These are phyloP conservation scores for Erythrolamprus reginae DNA, from an alignment of 2,113 vertebrate genomes.

Conservation along the genomic window DNA sequence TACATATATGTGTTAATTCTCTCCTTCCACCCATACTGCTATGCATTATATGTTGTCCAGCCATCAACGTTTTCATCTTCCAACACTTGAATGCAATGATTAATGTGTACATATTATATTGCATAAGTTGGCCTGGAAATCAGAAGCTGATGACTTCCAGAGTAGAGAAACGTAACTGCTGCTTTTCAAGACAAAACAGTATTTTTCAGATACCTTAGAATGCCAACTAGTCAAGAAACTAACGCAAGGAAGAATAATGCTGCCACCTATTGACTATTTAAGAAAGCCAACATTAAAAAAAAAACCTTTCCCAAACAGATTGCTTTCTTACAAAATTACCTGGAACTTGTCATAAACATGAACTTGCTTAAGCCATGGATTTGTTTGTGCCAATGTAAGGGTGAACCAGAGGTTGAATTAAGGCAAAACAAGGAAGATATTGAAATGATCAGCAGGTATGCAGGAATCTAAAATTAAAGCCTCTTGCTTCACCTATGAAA, in stretches of 20 bases:
- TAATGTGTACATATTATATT: constrained; percentile 11
- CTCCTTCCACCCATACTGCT: constrained; percentile 34
- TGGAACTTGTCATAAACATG: constrained; percentile 8
- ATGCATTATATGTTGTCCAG: constrained; percentile 39
- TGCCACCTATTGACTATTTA: constrained; percentile 56
- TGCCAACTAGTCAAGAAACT: background rate
- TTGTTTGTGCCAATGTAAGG: background rate
- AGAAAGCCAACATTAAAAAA: constrained; percentile 5
- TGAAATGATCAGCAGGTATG: background rate
- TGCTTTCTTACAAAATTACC: background rate
- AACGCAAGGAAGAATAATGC: constrained; percentile 46
- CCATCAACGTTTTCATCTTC: constrained; percentile 34
- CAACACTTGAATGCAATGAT: constrained; percentile 37
- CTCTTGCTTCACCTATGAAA: background rate
- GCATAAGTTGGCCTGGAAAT: constrained; percentile 28
- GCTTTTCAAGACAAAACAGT: constrained; percentile 22
- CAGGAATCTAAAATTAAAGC: background rate
- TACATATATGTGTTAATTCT: constrained; percentile 40
- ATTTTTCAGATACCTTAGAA: constrained; percentile 41
- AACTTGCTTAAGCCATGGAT: background rate
- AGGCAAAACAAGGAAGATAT: background rate
- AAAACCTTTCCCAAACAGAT: constrained; percentile 9
- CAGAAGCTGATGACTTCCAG: constrained; percentile 36
- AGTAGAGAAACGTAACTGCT: constrained; percentile 8
- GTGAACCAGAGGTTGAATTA: background rate